Percentiles rank a stretch among this genome's conserved stretches.
phyloP scores from a whole-genome alignment of 2,113 vertebrate genomes.

The Ciconia stormi region DNA sequence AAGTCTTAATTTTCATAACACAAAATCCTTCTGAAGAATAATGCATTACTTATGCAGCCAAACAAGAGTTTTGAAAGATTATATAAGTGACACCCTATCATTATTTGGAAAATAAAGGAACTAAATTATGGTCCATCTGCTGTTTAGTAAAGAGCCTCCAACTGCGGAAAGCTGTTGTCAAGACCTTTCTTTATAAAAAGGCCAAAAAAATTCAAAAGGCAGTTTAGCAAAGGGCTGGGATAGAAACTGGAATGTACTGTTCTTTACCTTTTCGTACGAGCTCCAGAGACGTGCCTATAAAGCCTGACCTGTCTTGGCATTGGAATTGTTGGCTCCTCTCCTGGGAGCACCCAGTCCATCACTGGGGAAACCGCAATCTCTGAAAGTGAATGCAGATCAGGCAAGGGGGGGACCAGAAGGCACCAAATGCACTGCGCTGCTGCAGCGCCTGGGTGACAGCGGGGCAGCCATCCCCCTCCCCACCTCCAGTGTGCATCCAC shows the following conservation, averaged over 20 bases:
- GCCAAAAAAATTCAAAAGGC: background rate
- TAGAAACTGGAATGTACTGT: background rate
- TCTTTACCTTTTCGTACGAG: background rate
- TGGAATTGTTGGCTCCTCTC: background rate
- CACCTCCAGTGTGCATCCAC: fast-evolving
- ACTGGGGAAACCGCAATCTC: background rate
- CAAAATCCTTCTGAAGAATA: background rate
- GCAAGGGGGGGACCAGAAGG: no score
- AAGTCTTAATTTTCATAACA: background rate
- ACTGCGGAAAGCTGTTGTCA: background rate
- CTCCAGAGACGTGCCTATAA: background rate
- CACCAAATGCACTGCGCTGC: fast-evolving
- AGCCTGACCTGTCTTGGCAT: background rate
- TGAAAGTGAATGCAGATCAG: background rate
- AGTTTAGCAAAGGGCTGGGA: background rate
- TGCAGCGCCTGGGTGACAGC: background rate
- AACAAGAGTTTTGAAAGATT: background rate
- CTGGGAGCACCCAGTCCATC: background rate
- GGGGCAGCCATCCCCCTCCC: background rate
- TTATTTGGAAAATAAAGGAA: background rate
- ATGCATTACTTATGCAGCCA: background rate
- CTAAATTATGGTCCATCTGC: background rate
- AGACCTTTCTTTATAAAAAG: background rate
- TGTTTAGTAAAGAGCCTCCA: background rate
- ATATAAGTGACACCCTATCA: background rate